Conservation (phyloP, 1,140 invertebrate species). For the Drosophila varians region DNA sequence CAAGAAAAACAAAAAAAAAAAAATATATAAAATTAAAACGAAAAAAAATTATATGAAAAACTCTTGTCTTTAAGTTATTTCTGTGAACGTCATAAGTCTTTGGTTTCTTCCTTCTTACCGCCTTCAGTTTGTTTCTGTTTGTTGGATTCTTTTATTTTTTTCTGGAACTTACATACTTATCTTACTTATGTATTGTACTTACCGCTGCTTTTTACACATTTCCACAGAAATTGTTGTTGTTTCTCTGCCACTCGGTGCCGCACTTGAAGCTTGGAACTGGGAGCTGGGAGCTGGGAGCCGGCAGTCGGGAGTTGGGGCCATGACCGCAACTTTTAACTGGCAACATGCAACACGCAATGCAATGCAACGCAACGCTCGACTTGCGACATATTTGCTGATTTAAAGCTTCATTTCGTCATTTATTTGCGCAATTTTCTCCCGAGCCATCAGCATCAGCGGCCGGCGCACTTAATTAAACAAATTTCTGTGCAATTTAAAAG, state of each 20-base stretch:
- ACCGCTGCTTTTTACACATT: constrained; percentile 69
- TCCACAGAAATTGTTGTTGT: constrained; percentile 81
- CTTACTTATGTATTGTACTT: constrained; percentile 61
- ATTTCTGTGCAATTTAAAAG: constrained; percentile 74
- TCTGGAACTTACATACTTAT: constrained; percentile 56
- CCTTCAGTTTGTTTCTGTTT: constrained; percentile 37
- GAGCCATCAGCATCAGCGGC: constrained; percentile 45
- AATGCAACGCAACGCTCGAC: constrained; percentile 7
- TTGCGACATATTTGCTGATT: constrained; percentile 57
- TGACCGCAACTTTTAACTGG: constrained; percentile 20
- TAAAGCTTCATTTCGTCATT: constrained; percentile 64
- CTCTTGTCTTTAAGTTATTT: constrained; percentile 70
- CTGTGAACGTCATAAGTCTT: constrained; percentile 62
- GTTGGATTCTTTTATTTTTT: constrained; percentile 37
- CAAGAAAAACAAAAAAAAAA: constrained; percentile 7
- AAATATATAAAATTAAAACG: too few species aligned
- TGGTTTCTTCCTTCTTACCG: constrained; percentile 43
- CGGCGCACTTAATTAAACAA: constrained; percentile 80
- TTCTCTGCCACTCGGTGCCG: constrained; percentile 53
- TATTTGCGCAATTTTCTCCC: constrained; percentile 64
- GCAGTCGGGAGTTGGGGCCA: constrained; percentile 2
- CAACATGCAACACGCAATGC: constrained; percentile 22
- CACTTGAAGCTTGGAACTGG: constrained; percentile 57
- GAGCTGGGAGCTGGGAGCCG: neutral
- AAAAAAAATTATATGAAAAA: constrained; percentile 45